Percentiles rank a stretch among this genome's conserved stretches.
Evolutionary conservation across 2,888 invertebrate species (phyloP).

Genomic region (Hemistola chrysoprasaria): DNA sequence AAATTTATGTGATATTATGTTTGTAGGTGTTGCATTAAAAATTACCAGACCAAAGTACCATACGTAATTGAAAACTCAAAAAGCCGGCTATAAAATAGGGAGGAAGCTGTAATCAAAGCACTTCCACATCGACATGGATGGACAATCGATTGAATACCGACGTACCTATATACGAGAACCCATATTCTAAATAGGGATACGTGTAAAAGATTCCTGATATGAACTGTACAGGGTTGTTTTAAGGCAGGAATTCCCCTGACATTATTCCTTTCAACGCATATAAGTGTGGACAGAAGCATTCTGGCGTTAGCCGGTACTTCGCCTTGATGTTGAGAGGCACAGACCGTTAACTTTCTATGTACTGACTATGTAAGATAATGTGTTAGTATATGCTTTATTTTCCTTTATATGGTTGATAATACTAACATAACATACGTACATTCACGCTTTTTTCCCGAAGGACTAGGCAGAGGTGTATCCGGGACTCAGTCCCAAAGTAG

Average conservation of each 20-base stretch:
- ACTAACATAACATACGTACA: no score
- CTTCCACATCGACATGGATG: slow-evolving; percentile 62
- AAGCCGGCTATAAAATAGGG: slow-evolving; percentile 58
- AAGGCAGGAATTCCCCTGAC: slow-evolving; percentile 17
- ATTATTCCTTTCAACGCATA: slow-evolving; percentile 9
- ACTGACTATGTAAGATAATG: slow-evolving; percentile 4
- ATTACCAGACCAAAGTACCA: no score
- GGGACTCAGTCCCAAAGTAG: no score
- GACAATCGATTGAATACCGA: slow-evolving; percentile 69
- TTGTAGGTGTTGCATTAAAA: no score
- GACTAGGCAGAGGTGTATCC: no score
- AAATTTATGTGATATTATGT: no score
- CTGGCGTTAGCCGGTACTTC: slow-evolving; percentile 10
- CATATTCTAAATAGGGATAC: slow-evolving; percentile 2
- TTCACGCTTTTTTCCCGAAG: no score
- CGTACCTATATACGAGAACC: slow-evolving; percentile 36
- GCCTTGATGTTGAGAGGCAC: slow-evolving; percentile 19
- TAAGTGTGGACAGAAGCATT: slow-evolving; percentile 21
- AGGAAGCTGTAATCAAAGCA: slow-evolving; percentile 75
- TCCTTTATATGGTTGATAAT: slow-evolving; percentile 2
- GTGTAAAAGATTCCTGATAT: slow-evolving; percentile 12
- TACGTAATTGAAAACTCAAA: slow-evolving; percentile 59
- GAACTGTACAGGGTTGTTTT: slow-evolving; percentile 16
- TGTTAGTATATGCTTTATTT: slow-evolving; percentile 11
- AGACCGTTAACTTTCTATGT: slow-evolving; percentile 8